Conservation (phyloP, 2,888 invertebrate genomes). For the Rhamphomyia laevipes region DNA sequence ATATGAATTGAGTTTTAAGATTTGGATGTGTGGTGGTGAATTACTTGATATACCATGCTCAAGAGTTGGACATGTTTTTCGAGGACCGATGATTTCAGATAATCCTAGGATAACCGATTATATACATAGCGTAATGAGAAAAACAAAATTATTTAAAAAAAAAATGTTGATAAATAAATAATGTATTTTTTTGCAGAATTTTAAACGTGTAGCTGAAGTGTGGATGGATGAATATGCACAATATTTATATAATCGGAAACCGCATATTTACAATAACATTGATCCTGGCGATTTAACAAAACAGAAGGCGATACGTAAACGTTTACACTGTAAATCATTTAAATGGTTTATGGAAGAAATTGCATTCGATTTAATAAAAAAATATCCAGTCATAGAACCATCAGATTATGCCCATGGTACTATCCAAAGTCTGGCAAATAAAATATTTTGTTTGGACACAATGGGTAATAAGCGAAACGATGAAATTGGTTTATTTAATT, state of each 20-base stretch:
- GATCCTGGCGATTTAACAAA: slow-evolving; percentile 71
- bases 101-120: slow-evolving; percentile 86
- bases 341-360: slow-evolving; percentile 92
- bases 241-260: slow-evolving; percentile 67
- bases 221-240: slow-evolving; percentile 99
- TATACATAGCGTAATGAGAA: slow-evolving; percentile 36
- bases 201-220: slow-evolving; percentile 86
- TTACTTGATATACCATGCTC: slow-evolving; percentile 92
- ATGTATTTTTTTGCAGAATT: slow-evolving; percentile 49
- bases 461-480: slow-evolving; percentile 34
- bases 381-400: slow-evolving; percentile 86
- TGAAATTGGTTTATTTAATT: slow-evolving; percentile 26
- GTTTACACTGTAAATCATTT: slow-evolving; percentile 79
- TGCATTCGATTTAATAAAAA: slow-evolving; percentile 79
- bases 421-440: slow-evolving; percentile 49
- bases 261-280: slow-evolving; percentile 56
- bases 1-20: slow-evolving; percentile 93
- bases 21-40: slow-evolving; percentile 93
- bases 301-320: slow-evolving; percentile 62
- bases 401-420: slow-evolving; percentile 67
- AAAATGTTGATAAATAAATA: slow-evolving; percentile 25
- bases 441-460: slow-evolving; percentile 61
- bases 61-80: slow-evolving; percentile 80
- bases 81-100: slow-evolving; percentile 85
- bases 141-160: slow-evolving; percentile 19